phyloP scores from a whole-genome alignment of 2,797 vertebrate genomes.

The Tapera naevia region DNA sequence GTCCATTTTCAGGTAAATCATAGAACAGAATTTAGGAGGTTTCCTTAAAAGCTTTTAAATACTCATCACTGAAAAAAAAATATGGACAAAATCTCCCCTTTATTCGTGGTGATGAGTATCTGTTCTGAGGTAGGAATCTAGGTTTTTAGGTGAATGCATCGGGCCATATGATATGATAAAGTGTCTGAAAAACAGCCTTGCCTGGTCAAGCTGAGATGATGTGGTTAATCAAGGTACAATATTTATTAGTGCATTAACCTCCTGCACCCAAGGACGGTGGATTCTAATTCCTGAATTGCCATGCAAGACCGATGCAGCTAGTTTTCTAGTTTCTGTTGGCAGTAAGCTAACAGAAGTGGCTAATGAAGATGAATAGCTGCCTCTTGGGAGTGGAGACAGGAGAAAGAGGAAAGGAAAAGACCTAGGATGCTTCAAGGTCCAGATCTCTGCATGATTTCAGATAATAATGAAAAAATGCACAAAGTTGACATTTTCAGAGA shows the following conservation, averaged over 20 bases:
- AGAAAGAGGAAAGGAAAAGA: slow-evolving; percentile 25
- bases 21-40: neutral
- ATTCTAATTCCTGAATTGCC: slow-evolving; percentile 68
- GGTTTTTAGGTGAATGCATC: slow-evolving; percentile 9
- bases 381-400: slow-evolving; percentile 44
- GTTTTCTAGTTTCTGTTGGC: slow-evolving; percentile 52
- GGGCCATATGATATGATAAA: slow-evolving; percentile 37
- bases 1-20: neutral
- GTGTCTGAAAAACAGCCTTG: slow-evolving; percentile 20
- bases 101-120: neutral
- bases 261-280: slow-evolving; percentile 62
- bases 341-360: slow-evolving; percentile 42
- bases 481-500: neutral
- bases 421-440: slow-evolving; percentile 57
- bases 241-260: slow-evolving; percentile 72
- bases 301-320: slow-evolving; percentile 66
- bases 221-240: slow-evolving; percentile 68
- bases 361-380: slow-evolving; percentile 62
- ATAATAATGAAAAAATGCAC: slow-evolving; percentile 8
- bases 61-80: neutral
- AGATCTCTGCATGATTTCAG: slow-evolving; percentile 54
- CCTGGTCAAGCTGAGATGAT: slow-evolving; percentile 45
- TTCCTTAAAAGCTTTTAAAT: neutral
- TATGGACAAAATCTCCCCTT: neutral
- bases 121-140: neutral